Evolutionary conservation across 2,797 vertebrate species (phyloP), one percentile per base, ranked within the genome.

Genomic region (Sebastes umbrosus): DNA sequence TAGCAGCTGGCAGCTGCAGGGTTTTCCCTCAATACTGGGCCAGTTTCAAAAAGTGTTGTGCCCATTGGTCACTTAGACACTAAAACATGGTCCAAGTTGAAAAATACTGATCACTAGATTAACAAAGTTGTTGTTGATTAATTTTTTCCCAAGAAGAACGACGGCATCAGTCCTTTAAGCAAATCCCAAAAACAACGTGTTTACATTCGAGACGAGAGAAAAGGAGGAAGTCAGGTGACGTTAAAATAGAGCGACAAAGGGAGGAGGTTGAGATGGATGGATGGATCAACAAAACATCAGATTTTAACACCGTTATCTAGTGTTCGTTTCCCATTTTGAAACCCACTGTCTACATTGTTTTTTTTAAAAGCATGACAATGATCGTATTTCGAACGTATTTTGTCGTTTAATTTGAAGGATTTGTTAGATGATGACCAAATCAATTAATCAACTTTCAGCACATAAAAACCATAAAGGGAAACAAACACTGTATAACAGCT

Each of bases 361-460:
- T 8, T 36, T 57, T n/a, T 20, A 39, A 50, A 0, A 0, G 46
- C 46, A 50, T 50, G 16, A 52, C 46, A 0, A 20, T 52, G 1
- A 20, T 52, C 20, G 0, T 10, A 52, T 52, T 52, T n/a, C 8
- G 2, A n/a, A 52, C 8, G 8, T n/a, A 52, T 52, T 52, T 8
- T 0, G 46, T 52, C 3, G 20, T 52, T 52, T 52, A 52, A 52
- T 52, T 52, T 52, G 50, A 52, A n/a, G 18, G 2, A 4, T 46
- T 46, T 46, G 43, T 46, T 46, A 46, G 7, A 46, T 0, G 16
- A 46, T 20, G 43, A 46, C n/a, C 52, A 55, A 22, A 55, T 22
- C n/a, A 22, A 22, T 67, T 18, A 43, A 43, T 43, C 3, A 16
- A 43, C 39, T 43, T 43, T 43, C 39, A 16, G 39, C 14, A 43